Percentiles rank a stretch among this genome's conserved stretches.
phyloP scores from a whole-genome alignment of 2,113 vertebrate species.

The Promerops cafer region DNA sequence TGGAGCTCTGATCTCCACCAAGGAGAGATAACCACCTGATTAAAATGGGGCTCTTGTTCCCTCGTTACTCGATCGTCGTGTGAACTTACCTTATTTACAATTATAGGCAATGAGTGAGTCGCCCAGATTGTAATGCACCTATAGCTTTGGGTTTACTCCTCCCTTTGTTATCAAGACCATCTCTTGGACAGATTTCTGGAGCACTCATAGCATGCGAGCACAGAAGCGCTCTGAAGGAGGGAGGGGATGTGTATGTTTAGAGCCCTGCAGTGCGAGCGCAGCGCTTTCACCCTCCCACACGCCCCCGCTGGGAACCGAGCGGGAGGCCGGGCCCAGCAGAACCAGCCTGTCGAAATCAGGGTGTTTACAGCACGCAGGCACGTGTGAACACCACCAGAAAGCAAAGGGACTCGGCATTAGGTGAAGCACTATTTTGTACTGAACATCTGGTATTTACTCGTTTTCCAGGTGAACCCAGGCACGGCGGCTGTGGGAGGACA shows the following conservation, averaged over 20 bases:
- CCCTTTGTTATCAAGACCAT: not conserved
- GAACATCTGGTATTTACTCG: not conserved
- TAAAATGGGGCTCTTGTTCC: constrained; percentile 90
- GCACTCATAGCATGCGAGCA: not conserved
- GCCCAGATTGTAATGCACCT: constrained; percentile 1
- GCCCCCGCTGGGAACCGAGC: not conserved
- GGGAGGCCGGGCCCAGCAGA: not conserved
- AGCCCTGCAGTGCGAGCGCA: accelerated
- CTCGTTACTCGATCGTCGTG: constrained; percentile 85
- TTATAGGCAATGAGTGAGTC: constrained; percentile 74
- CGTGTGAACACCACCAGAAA: not conserved
- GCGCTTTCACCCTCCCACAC: accelerated
- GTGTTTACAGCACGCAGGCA: not conserved
- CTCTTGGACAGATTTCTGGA: not conserved
- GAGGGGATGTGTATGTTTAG: not conserved
- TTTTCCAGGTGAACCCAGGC: not conserved
- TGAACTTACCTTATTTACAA: constrained; percentile 88
- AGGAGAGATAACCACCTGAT: constrained; percentile 87
- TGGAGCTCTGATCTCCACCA: constrained; percentile 85
- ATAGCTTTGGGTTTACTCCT: not conserved
- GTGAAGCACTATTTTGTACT: not conserved
- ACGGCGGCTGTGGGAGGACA: not conserved
- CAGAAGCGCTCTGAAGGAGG: accelerated
- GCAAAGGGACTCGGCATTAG: not conserved
- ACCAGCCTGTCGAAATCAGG: not conserved